phyloP scores from a whole-genome alignment of 2,888 invertebrate species.

The Papilio protenor region DNA sequence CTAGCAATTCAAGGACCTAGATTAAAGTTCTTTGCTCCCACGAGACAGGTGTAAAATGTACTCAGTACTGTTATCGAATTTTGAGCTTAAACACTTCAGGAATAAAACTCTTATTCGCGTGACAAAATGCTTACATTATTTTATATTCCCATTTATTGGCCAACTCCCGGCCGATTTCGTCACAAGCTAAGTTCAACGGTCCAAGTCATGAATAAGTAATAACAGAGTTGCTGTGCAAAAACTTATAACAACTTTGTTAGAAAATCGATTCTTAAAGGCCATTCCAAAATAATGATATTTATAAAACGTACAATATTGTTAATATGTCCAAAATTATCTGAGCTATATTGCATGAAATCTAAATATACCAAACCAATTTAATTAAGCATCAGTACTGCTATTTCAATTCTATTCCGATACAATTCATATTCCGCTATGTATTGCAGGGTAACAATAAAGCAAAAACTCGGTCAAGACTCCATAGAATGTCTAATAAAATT shows the following conservation, averaged over 20 bases:
- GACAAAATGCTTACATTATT: slow-evolving; percentile 48
- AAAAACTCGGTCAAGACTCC: slow-evolving; percentile 46
- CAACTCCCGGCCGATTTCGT: slow-evolving; percentile 67
- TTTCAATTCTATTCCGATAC: not conserved
- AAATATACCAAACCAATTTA: not conserved
- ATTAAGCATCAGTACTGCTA: not conserved
- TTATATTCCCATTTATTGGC: slow-evolving; percentile 67
- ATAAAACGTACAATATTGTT: not conserved
- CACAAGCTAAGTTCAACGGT: slow-evolving; percentile 53
- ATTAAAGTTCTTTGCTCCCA: slow-evolving; percentile 75
- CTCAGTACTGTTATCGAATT: slow-evolving; percentile 53
- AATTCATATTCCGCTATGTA: not conserved
- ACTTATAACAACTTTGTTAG: slow-evolving; percentile 53
- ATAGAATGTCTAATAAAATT: slow-evolving; percentile 24
- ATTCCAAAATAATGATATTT: slow-evolving; percentile 44
- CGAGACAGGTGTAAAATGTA: slow-evolving; percentile 73
- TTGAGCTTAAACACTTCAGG: slow-evolving; percentile 52
- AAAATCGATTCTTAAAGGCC: slow-evolving; percentile 52
- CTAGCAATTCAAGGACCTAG: slow-evolving; percentile 55
- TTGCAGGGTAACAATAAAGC: not conserved
- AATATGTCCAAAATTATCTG: not conserved
- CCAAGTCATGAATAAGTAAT: slow-evolving; percentile 52
- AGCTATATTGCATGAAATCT: too few species aligned
- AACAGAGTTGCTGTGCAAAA: slow-evolving; percentile 56
- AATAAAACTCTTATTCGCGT: slow-evolving; percentile 60